phyloP scores from a whole-genome alignment of 2,797 vertebrate species.

The Karalla daura region DNA sequence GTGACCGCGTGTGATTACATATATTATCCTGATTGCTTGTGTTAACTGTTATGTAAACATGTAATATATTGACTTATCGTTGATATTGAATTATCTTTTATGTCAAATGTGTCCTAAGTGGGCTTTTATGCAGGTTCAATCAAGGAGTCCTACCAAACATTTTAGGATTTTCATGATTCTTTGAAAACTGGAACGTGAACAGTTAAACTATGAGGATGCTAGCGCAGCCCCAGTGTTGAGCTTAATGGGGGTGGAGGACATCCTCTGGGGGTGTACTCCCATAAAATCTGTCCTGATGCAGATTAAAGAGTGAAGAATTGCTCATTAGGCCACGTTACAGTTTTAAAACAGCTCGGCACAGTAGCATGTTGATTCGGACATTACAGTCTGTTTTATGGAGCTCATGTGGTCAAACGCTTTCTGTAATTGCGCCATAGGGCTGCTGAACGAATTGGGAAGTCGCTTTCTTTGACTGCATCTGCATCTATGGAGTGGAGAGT shows the following conservation, averaged over 20 bases:
- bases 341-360: conserved; percentile 10
- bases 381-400: conserved; percentile 11
- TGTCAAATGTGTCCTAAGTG: no score
- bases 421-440: no score
- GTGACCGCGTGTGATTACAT: not conserved
- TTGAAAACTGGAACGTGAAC: conserved; percentile 1
- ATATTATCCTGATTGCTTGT: not conserved
- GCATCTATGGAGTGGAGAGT: not conserved
- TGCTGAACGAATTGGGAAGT: no score
- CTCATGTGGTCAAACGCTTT: conserved; percentile 1
- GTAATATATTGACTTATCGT: no score
- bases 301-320: conserved; percentile 31
- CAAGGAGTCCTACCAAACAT: no score
- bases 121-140: no score
- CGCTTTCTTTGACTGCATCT: no score
- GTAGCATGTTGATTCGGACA: no score
- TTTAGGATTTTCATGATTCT: no score
- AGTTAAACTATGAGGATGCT: no score
- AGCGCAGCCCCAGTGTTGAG: conserved; percentile 12
- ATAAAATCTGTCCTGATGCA: conserved; percentile 42
- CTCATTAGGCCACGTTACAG: conserved; percentile 11
- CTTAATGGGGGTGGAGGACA: conserved; percentile 12
- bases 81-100: no score
- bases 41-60: conserved; percentile 27
- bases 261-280: not conserved